Evolutionary conservation across 2,888 invertebrate genomes (phyloP), one percentile per base, ranked within the genome.

Genomic region (Strigamia maritima): DNA sequence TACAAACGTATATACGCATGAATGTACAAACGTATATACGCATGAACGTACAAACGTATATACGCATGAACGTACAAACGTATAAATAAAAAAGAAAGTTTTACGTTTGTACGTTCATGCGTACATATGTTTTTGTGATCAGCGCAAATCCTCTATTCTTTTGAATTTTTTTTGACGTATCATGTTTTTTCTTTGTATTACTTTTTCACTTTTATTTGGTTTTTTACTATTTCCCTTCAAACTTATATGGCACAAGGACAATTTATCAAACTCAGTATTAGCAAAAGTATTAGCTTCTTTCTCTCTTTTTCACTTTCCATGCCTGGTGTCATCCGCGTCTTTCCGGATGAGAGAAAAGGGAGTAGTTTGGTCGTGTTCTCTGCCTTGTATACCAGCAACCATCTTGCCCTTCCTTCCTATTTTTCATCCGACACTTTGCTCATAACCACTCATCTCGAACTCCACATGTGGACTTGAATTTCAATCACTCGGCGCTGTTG

Each of bases 341-440:
- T 60, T 60, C 60, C 60, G 60, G 60, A 60, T 60, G 60, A 19
- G 60, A 60, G 60, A 60, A 60, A 60, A 60, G 60, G 60, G 60
- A 60, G 60, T 60, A 19, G 60, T 60, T 60, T 60, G 60, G 60
- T 60, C 60, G 22, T 60, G 60, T 60, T 60, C 60, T 10, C 19
- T 24, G 60, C 60, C 22, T 16, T 60, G 60, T 60, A 60, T 10
- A 60, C 60, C 24, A 24, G 60, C 60, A 24, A 60, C 60, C 60
- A 60, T 60, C 60, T 22, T 60, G 60, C 60, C 60, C 60, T 60
- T 60, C 60, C 60, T 60, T 60, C 60, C 60, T 60, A 60, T 60
- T 60, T 60, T 19, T 19, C 24, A 60, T 60, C 60, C 60, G 60
- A 60, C 60, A 60, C 19, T 60, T 60, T 60, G 22, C 60, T 60